Evolutionary conservation across 1,140 invertebrate genomes (phyloP).

Genomic region (Coptotermes formosanus): DNA sequence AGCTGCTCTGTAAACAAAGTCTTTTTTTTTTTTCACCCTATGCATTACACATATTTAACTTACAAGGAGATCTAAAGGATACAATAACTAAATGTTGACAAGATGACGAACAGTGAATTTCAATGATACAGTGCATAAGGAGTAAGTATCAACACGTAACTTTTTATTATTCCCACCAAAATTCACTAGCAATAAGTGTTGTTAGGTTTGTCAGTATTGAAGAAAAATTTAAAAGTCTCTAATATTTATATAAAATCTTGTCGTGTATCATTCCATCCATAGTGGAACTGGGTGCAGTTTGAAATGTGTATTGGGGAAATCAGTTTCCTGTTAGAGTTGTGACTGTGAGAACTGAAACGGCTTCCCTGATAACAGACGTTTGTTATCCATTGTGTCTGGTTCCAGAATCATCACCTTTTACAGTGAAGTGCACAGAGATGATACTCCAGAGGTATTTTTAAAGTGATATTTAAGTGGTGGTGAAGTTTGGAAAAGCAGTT

Average conservation of each 20-base stretch:
- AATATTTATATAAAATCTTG: conserved; percentile 34
- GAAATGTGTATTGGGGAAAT: neutral
- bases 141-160: neutral
- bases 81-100: conserved; percentile 27
- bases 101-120: neutral
- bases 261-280: conserved; percentile 39
- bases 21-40: conserved; percentile 28
- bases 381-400: conserved; percentile 19
- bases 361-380: neutral
- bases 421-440: conserved; percentile 32
- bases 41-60: conserved; percentile 32
- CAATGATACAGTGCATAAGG: conserved; percentile 11
- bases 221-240: conserved; percentile 32
- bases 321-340: conserved; percentile 21
- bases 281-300: conserved; percentile 25
- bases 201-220: conserved; percentile 37
- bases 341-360: neutral
- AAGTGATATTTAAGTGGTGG: neutral
- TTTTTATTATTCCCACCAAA: conserved; percentile 35
- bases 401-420: conserved; percentile 27
- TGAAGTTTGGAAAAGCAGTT: neutral
- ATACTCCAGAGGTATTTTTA: conserved; percentile 25
- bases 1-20: conserved; percentile 25
- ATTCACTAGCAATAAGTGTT: conserved; percentile 39
- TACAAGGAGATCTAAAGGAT: conserved; percentile 18